Percentiles rank a stretch among this genome's conserved stretches.
These are phyloP conservation scores for Sarcophaga bullata DNA, from an alignment of 1,140 invertebrate species.

Conservation along the genomic window DNA sequence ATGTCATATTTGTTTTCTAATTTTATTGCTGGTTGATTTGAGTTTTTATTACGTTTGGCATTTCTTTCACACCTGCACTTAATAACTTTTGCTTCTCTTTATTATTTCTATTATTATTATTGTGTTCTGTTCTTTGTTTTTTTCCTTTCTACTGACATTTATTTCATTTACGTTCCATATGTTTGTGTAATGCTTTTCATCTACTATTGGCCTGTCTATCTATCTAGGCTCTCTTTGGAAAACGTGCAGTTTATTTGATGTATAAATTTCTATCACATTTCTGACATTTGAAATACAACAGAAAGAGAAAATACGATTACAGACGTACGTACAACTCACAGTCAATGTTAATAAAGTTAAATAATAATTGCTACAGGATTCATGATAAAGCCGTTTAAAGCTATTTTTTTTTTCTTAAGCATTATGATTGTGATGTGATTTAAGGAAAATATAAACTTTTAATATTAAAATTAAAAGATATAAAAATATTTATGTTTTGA, in stretches of 20 bases:
- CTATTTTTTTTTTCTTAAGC: no score
- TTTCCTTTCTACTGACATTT: neutral
- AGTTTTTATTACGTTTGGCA: slow-evolving; percentile 42
- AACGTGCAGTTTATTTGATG: slow-evolving; percentile 6
- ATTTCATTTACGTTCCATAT: neutral
- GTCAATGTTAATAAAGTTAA: neutral
- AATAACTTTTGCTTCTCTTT: slow-evolving; percentile 14
- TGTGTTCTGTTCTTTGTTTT: neutral
- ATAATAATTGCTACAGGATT: no score
- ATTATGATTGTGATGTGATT: no score
- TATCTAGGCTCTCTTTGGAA: neutral
- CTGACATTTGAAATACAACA: slow-evolving; percentile 12
- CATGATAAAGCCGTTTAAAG: no score
- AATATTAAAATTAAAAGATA: no score
- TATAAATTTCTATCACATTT: neutral
- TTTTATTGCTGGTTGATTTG: slow-evolving; percentile 30
- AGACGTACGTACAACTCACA: neutral
- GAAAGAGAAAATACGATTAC: neutral
- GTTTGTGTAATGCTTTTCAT: neutral
- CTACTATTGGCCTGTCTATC: neutral
- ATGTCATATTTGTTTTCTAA: slow-evolving; percentile 40
- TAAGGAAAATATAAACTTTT: no score
- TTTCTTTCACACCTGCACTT: slow-evolving; percentile 38
- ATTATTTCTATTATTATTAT: neutral
- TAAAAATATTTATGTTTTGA: no score